These are phyloP conservation scores for Mimachlamys varia DNA, from an alignment of 2,888 invertebrate species.

Conservation along the genomic window DNA sequence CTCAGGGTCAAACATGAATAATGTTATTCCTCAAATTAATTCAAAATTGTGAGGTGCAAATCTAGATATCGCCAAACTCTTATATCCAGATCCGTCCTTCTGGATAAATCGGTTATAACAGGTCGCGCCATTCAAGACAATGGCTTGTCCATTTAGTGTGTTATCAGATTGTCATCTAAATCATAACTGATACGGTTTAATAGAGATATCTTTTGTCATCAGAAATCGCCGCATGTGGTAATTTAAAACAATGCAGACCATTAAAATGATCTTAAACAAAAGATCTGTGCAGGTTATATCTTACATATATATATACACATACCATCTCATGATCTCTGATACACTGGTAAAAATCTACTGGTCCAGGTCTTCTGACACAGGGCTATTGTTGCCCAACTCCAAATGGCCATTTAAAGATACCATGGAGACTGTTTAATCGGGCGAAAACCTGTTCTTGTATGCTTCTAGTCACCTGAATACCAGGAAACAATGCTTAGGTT, in stretches of 20 bases:
- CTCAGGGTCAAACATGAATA: no score
- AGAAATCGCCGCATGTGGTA: not conserved
- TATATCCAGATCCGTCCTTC: not conserved
- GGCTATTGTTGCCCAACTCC: not conserved
- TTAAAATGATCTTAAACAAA: not conserved
- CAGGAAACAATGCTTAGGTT: not conserved
- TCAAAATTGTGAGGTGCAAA: not conserved
- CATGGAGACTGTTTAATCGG: not conserved
- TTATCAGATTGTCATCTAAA: not conserved
- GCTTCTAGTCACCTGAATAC: not conserved
- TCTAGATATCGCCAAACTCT: not conserved
- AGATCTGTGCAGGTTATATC: not conserved
- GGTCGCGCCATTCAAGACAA: not conserved
- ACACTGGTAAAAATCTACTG: not conserved
- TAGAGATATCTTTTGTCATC: conserved; percentile 11
- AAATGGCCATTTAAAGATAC: conserved; percentile 9
- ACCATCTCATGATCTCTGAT: not conserved
- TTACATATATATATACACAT: not conserved
- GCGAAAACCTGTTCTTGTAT: not conserved
- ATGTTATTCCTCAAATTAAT: no score
- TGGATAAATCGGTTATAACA: not conserved
- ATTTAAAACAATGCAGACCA: not conserved
- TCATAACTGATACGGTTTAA: not conserved
- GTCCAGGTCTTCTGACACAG: not conserved
- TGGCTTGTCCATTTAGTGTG: not conserved